Conservation (phyloP, 2,888 invertebrate species). For the Carpatolechia fugitivella region DNA sequence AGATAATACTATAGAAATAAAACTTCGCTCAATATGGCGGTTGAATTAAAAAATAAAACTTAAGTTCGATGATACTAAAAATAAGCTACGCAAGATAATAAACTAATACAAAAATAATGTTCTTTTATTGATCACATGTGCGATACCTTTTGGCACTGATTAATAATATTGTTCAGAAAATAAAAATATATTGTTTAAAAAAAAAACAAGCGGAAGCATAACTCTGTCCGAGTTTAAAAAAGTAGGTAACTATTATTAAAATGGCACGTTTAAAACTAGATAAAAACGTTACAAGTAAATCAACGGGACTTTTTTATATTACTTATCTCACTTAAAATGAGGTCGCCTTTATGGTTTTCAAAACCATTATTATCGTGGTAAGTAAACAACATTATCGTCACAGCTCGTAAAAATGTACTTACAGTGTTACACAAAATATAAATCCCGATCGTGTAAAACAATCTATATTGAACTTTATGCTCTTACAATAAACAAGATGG, state of each 20-base stretch:
- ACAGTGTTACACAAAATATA: too few relatives aligned
- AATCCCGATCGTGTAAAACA: too few relatives aligned
- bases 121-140: slow-evolving; percentile 53
- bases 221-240: neutral
- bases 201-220: neutral
- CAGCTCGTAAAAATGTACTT: neutral
- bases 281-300: slow-evolving; percentile 5
- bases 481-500: too few relatives aligned
- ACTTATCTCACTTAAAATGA: neutral
- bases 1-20: slow-evolving; percentile 44
- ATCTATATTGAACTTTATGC: too few relatives aligned
- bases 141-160: slow-evolving; percentile 32
- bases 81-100: slow-evolving; percentile 58
- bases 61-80: slow-evolving; percentile 52
- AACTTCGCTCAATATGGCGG: slow-evolving; percentile 28
- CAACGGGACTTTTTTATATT: neutral
- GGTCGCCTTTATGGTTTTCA: neutral
- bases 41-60: slow-evolving; percentile 26
- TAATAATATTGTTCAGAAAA: neutral
- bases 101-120: slow-evolving; percentile 63
- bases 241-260: slow-evolving; percentile 25
- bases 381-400: neutral
- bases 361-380: neutral
- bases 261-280: slow-evolving; percentile 30
- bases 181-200: neutral